Percentiles rank a stretch among this genome's conserved stretches.
Evolutionary conservation across 2,797 vertebrate genomes (phyloP).

Genomic region (Lindbergichthys nudifrons): DNA sequence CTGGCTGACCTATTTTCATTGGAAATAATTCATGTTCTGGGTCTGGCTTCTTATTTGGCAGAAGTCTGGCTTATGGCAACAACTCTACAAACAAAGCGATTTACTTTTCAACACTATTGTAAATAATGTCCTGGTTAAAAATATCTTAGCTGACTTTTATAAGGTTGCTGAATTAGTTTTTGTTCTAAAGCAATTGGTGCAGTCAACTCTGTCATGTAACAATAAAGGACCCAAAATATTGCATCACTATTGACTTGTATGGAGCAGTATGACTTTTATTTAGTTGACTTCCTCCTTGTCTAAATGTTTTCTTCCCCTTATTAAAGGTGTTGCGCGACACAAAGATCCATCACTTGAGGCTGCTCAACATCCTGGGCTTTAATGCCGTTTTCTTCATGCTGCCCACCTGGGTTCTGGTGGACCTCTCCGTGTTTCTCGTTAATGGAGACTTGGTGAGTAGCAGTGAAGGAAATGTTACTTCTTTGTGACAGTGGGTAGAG

Average conservation of each 20-base stretch:
- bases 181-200: not conserved
- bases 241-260: not conserved
- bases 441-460: constrained; percentile 93
- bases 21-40: too few relatives aligned
- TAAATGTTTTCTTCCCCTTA: not conserved
- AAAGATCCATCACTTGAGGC: constrained; percentile 91
- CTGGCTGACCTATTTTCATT: too few relatives aligned
- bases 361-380: constrained; percentile 95
- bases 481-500: not conserved
- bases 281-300: not conserved
- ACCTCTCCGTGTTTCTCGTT: constrained; percentile 94
- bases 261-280: not conserved
- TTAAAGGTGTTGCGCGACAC: constrained; percentile 93
- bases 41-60: not conserved
- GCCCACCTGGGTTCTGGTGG: constrained; percentile 96
- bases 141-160: not conserved
- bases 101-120: not conserved
- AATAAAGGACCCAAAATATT: not conserved
- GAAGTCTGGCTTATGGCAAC: not conserved
- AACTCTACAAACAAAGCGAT: not conserved
- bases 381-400: constrained; percentile 97
- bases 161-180: not conserved
- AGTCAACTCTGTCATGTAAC: too few relatives aligned
- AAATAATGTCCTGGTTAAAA: not conserved
- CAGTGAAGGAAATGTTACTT: not conserved